Evolutionary conservation across 1,140 invertebrate species (phyloP), one percentile per base, ranked within the genome.

Genomic region (Aradophagus sp.): DNA sequence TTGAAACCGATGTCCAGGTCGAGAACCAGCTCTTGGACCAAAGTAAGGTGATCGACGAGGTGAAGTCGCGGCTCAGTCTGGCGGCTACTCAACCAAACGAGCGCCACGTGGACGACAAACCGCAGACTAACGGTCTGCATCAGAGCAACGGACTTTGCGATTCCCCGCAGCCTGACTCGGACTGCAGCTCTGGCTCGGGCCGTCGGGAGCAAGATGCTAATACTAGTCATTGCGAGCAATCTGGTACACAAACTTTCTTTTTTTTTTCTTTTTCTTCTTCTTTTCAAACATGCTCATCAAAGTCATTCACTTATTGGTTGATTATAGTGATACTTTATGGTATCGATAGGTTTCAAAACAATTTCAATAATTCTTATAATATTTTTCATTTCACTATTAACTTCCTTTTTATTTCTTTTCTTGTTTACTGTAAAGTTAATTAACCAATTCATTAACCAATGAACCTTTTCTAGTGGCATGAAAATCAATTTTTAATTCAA

Each of bases 181-280:
- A 75, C n/a, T 41, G 39, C 19, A 50, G 58, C 26, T 35, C 52
- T 2, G 76, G 41, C 70, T 61, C 66, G 45, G 32, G 66, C 5
- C 42, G 42, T 29, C 63, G 76, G 69, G 44, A 74, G 16, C 67
- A 76, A 59, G 67, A 62, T 52, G 50, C 75, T 59, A 76, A 83
- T 77, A 77, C 81, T 85, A 84, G 80, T 84, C 80, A 81, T 78
- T 80, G 78, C 63, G 80, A 77, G 53, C 73, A 84, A 74, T 73
- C 76, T 61, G 81, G 83, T 86, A 77, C 39, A 6, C 7, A 29
- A 29, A 29, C 2, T 6, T 29, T 29, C 7, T 29, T 23, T 4
- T 23, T 23, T 23, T 23, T 8, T 8, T 23, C 20, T 23, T 8
- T 35, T 59, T 29, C 17, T 52, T 73, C 8, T 23, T 8, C 4